Evolutionary conservation across 2,113 vertebrate species (phyloP).

Genomic region (Marcusenius ussheri): DNA sequence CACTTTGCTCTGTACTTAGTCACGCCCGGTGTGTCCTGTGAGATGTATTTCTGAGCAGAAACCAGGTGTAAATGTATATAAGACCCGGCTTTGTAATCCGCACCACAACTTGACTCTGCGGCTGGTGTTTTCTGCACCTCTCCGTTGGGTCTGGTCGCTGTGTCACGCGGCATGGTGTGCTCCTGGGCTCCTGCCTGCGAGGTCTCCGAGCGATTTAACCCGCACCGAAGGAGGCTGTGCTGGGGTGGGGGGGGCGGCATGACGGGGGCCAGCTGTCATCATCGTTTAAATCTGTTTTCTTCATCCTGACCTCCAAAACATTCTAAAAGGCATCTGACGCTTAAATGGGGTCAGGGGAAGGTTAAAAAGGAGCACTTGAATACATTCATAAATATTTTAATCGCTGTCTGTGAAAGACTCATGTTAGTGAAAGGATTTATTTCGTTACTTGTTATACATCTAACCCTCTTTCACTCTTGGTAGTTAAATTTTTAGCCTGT

Average conservation of each 20-base stretch:
- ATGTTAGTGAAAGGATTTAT: conserved; percentile 33
- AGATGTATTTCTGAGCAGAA: too few species aligned
- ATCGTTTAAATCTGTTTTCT: conserved; percentile 36
- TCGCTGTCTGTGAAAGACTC: conserved; percentile 44
- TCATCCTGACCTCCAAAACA: conserved; percentile 41
- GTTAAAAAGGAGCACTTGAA: conserved; percentile 57
- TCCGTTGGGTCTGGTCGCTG: not conserved
- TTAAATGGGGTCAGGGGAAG: conserved; percentile 57
- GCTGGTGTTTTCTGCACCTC: not conserved
- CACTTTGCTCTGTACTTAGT: too few species aligned
- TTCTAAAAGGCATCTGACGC: conserved; percentile 55
- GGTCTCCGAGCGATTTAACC: conserved; percentile 11
- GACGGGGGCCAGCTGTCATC: conserved; percentile 30
- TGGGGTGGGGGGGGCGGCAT: not conserved
- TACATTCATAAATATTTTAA: conserved; percentile 65
- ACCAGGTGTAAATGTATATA: too few species aligned
- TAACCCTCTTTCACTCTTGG: not conserved
- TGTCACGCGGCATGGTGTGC: not conserved
- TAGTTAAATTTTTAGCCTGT: not conserved
- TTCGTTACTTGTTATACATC: conserved; percentile 1
- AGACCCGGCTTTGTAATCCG: too few species aligned
- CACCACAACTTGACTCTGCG: not conserved
- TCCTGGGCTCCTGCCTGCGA: not conserved
- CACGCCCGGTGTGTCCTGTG: too few species aligned
- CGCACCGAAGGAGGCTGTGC: not conserved